These are phyloP conservation scores for Trachythela sp. DNA, from an alignment of 64 coral and sea anemone genomes.

Conservation along the genomic window DNA sequence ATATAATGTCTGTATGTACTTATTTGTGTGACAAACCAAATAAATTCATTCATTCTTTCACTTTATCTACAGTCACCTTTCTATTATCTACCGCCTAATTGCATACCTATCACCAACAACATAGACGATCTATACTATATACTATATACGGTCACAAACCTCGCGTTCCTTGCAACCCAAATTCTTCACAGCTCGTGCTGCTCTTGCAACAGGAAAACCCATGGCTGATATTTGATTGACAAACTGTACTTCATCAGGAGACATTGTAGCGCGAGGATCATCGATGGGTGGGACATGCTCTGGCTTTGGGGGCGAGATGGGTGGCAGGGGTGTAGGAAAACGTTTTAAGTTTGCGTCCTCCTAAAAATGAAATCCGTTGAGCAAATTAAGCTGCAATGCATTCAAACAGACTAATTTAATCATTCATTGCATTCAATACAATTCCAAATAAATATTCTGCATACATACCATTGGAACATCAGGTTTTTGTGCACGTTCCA, in stretches of 20 bases:
- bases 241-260: neutral
- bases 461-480: neutral
- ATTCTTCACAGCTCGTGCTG: neutral
- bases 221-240: neutral
- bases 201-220: neutral
- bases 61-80: neutral
- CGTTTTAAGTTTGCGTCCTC: neutral
- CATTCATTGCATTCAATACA: too few relatives aligned
- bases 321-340: neutral
- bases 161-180: neutral
- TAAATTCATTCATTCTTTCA: too few relatives aligned
- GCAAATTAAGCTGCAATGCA: too few relatives aligned
- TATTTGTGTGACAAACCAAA: too few relatives aligned
- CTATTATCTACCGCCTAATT: neutral
- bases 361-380: neutral
- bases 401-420: too few relatives aligned
- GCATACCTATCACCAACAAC: neutral
- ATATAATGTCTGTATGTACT: too few relatives aligned
- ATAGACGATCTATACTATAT: neutral
- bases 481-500: neutral
- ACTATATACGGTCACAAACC: neutral
- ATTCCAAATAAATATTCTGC: too few relatives aligned
- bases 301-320: neutral
- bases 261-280: neutral
- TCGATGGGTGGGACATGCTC: neutral